Evolutionary conservation across 2,888 invertebrate species (phyloP).

Genomic region (Adela reaumurella): DNA sequence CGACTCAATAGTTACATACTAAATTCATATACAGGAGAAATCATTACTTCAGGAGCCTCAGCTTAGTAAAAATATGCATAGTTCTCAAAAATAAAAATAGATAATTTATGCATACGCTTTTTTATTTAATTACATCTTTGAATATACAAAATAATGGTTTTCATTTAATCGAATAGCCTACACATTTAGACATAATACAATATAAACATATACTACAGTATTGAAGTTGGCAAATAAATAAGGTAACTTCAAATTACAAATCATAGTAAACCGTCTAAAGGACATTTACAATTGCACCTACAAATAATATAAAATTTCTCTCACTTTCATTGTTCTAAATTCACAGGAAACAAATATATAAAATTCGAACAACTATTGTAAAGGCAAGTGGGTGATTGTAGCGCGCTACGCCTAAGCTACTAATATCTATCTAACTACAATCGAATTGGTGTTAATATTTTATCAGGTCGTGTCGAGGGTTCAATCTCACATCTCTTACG

Average conservation of each 20-base stretch:
- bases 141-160: constrained; percentile 26
- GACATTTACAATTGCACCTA: too few species aligned
- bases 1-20: too few species aligned
- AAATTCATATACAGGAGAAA: neutral
- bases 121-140: constrained; percentile 4
- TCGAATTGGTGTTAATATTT: neutral
- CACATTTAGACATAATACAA: neutral
- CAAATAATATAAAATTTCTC: too few species aligned
- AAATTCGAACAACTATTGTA: constrained; percentile 24
- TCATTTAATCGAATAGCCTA: neutral
- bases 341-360: too few species aligned
- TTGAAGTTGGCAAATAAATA: constrained; percentile 1
- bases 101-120: constrained; percentile 39
- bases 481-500: too few species aligned
- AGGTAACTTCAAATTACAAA: constrained; percentile 1
- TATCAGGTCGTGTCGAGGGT: neutral
- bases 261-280: neutral
- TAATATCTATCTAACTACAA: neutral
- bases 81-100: constrained; percentile 10
- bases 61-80: constrained; percentile 13
- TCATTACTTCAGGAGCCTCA: neutral
- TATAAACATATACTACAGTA: neutral
- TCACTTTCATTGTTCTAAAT: too few species aligned
- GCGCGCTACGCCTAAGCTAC: too few species aligned
- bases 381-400: constrained; percentile 53